These are phyloP conservation scores for Laterallus jamaicensis DNA, from an alignment of 2,113 vertebrate species.

Conservation along the genomic window DNA sequence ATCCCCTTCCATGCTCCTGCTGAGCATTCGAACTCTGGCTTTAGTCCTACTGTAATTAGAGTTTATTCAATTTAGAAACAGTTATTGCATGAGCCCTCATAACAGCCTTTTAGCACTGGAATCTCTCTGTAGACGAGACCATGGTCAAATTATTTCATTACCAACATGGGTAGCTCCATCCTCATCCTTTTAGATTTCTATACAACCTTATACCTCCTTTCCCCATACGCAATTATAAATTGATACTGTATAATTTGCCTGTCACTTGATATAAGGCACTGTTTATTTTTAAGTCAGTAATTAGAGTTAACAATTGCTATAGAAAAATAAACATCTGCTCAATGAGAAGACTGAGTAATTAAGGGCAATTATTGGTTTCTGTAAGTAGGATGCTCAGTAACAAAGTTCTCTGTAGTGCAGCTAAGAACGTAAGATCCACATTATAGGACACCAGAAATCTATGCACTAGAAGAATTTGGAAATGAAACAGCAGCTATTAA, in stretches of 20 bases:
- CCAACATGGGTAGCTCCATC: background rate
- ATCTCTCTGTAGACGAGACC: background rate
- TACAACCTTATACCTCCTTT: slow-evolving; percentile 6
- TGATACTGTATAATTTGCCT: slow-evolving; percentile 26
- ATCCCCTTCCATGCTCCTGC: background rate
- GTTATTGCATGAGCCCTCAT: background rate
- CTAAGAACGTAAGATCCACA: background rate
- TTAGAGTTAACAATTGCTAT: slow-evolving; percentile 66
- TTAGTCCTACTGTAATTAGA: slow-evolving; percentile 49
- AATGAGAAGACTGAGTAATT: slow-evolving; percentile 32
- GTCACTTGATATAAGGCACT: background rate
- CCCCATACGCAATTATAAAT: slow-evolving; percentile 33
- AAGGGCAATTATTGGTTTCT: slow-evolving; percentile 29
- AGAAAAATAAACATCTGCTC: slow-evolving; percentile 65
- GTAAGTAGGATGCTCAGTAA: background rate
- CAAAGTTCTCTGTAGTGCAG: background rate
- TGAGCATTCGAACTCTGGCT: slow-evolving; percentile 6
- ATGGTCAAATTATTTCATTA: slow-evolving; percentile 47
- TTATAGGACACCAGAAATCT: background rate
- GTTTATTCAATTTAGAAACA: slow-evolving; percentile 16
- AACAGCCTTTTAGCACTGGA: background rate
- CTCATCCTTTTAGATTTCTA: slow-evolving; percentile 8
- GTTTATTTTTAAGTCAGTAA: slow-evolving; percentile 62
- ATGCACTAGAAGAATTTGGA: background rate
- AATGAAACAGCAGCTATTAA: background rate